Conservation (phyloP, 1,140 invertebrate species). For the Drosophila mayri region DNA sequence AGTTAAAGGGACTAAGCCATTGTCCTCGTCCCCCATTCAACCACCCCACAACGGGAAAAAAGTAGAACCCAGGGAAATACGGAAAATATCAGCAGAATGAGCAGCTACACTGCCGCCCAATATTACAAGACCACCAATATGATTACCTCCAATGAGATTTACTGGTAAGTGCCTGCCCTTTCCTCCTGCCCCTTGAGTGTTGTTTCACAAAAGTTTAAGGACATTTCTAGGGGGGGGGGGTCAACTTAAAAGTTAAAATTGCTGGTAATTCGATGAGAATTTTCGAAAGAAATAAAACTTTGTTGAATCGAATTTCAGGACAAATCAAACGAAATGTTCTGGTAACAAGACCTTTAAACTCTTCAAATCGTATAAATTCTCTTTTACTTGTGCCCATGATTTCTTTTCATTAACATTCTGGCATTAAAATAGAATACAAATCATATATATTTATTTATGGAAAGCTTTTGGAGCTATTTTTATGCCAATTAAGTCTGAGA, state of each 20-base stretch:
- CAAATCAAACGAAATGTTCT: not conserved
- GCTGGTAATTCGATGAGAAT: constrained; percentile 12
- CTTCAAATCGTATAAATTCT: not conserved
- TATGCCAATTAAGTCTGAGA: not conserved
- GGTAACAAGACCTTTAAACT: not conserved
- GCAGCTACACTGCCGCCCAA: constrained; percentile 76
- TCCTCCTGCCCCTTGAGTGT: constrained; percentile 13
- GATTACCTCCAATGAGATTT: constrained; percentile 84
- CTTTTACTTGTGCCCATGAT: not conserved
- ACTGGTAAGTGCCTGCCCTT: constrained; percentile 70
- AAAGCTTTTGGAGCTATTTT: not conserved
- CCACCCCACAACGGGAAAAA: constrained; percentile 9
- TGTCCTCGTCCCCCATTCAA: constrained; percentile 5
- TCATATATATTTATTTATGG: constrained; percentile 2
- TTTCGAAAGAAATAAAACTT: not conserved
- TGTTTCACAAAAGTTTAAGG: constrained; percentile 6
- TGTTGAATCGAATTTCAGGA: not conserved
- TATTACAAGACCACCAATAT: constrained; percentile 84
- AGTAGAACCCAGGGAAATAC: constrained; percentile 5
- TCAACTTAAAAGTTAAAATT: constrained; percentile 21
- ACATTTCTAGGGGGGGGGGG: constrained; percentile 1
- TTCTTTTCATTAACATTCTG: constrained; percentile 4
- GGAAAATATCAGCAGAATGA: constrained; percentile 54
- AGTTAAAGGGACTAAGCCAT: constrained; percentile 21
- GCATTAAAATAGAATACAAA: constrained; percentile 1